Evolutionary conservation across 2,888 invertebrate genomes (phyloP), one percentile per base, ranked within the genome.

Genomic region (Sepioteuthis lessoniana): DNA sequence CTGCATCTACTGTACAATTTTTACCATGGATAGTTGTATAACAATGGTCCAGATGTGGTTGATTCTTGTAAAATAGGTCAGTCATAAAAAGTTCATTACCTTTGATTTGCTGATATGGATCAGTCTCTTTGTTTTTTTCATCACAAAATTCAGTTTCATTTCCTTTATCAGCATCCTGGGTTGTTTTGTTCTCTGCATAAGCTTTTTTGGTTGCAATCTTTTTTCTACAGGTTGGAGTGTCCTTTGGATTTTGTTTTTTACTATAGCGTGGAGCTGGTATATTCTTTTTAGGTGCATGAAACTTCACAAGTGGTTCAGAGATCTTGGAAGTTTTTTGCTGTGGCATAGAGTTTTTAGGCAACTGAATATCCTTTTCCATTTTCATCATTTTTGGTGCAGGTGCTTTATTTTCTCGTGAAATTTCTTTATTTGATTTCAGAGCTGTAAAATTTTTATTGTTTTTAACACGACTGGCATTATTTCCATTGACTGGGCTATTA

Each of bases 21-120:
- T 95, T 95, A 21, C 97, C 97, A 95, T 96, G 96, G 90, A 96
- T 95, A 13, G 96, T 96, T 13, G 97, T 97, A 94, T 97, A 97
- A 94, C 95, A 95, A 94, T 97, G 97, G 94, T 97, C 97, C 94
- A 96, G 96, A 94, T 95, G 96, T 1, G 96, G 96, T 93, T 96
- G 96, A 55, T 95, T 95, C 93, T 95, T 95, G 93, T 95, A 95
- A 76, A 96, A 94, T 60, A 96, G 94, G 31, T 96, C 96, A 76
- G 95, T 95, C 42, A 96, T 96, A 94, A 96, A 96, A 93, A 96
- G 96, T 95, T 96, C 96, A 95, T 96, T 96, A 93, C 96, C 96
- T 94, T 95, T 96, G 93, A 96, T 95, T 90, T 95, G 94, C 76
- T 95, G 95, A 37, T 96, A 96, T 19, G 94, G 95, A 47, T 95